Conservation (phyloP, 2,797 vertebrate species). For the Notamacropus eugenii region DNA sequence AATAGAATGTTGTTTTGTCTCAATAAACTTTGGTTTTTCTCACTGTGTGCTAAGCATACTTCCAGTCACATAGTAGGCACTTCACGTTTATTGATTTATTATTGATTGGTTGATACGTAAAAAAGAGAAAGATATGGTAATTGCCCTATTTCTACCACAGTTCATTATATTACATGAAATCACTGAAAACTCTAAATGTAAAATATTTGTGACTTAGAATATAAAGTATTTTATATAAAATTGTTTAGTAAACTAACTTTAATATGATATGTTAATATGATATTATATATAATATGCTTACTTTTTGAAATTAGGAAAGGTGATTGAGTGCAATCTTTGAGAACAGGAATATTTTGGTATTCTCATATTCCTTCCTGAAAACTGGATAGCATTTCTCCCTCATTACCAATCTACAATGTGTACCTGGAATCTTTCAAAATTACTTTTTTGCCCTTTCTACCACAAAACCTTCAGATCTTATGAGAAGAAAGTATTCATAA, state of each 20-base stretch:
- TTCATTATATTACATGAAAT: not conserved
- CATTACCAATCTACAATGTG: not conserved
- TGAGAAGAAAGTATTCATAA: not conserved
- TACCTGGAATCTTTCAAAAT: slow-evolving; percentile 35
- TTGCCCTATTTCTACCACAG: not conserved
- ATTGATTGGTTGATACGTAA: not conserved
- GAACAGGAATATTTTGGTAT: not conserved
- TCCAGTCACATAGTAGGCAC: not conserved
- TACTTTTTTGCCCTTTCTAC: not conserved
- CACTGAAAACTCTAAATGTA: not conserved
- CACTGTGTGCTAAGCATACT: not conserved
- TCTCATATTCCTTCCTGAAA: not conserved
- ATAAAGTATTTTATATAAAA: not conserved
- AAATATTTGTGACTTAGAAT: not conserved
- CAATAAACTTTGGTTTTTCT: not conserved
- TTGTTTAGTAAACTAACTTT: not conserved
- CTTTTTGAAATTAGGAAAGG: slow-evolving; percentile 13
- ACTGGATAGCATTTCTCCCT: not conserved
- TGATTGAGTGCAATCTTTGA: not conserved
- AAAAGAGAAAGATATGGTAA: not conserved
- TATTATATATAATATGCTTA: not conserved
- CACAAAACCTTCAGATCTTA: not conserved
- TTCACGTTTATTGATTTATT: not conserved
- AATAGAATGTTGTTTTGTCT: not conserved
- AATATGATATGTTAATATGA: not conserved